Evolutionary conservation across 2,113 vertebrate genomes (phyloP), one percentile per base, ranked within the genome.

Genomic region (Etheostoma cragini): DNA sequence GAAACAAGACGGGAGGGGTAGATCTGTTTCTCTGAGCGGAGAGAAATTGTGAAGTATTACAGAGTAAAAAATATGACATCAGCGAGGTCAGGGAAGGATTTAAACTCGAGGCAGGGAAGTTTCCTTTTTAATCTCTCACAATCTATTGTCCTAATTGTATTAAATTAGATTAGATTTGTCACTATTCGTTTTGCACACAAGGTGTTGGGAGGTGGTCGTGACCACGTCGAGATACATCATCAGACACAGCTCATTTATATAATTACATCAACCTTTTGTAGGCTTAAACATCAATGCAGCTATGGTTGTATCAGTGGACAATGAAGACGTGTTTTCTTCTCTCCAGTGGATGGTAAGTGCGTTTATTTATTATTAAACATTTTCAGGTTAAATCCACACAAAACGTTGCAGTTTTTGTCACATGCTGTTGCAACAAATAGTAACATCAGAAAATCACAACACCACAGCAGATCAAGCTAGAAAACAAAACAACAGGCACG

Each of bases 31-130:
- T 68, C 17, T 6, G 17, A 16, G 42, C 0, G 2, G 24, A 26
- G 19, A 60, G 24, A 66, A 50, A 35, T 71, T 70, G 16, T 72
- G 47, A 72, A 45, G 24, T 38, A 42, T 50, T 54, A 15, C 26
- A 47, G 16, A 17, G 47, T 22, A 54, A 26, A 56, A 83, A 42
- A 58, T 4, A 56, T 56, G 56, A 24, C 14, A 15, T 49, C 13
- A 45, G 45, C 30, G 78, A 80, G 60, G 61, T 73, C 53, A 35
- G 47, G n/a, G 76, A 78, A 53, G 47, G 46, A 69, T 69, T 24
- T 14, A 17, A 78, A 13, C 12, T 45, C 57, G 24, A 63, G 30
- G 47, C 67, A 19, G 24, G 6, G 14, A 64, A 54, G 49, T 54
- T 49, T 60, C 68, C 24, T 33, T 24, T 47, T 19, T 61, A 22